These are phyloP conservation scores for Phalacrocorax brasilianus DNA, from an alignment of 2,113 vertebrate genomes.

Conservation along the genomic window DNA sequence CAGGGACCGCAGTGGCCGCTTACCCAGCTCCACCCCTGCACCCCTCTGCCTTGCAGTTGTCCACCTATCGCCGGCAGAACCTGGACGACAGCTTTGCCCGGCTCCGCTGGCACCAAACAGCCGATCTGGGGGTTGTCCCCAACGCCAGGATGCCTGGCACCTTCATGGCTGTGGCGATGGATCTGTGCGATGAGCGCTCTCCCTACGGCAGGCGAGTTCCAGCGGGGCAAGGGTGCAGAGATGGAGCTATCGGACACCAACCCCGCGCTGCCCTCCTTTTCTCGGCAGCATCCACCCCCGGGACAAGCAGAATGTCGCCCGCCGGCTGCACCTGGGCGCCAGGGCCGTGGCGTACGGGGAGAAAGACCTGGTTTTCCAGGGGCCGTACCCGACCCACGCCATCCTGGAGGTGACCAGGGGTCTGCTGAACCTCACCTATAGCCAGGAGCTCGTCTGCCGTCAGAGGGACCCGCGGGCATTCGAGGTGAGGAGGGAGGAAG, in stretches of 20 bases:
- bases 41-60: slow-evolving; percentile 72
- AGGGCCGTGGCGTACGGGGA: slow-evolving; percentile 84
- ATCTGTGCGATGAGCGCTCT: slow-evolving; percentile 82
- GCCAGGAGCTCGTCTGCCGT: slow-evolving; percentile 69
- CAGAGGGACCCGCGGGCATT: slow-evolving; percentile 53
- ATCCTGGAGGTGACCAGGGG: not conserved
- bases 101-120: slow-evolving; percentile 94
- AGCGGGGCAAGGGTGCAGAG: rapidly evolving
- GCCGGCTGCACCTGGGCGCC: slow-evolving; percentile 84
- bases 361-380: slow-evolving; percentile 75
- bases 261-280: not conserved
- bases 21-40: too few species aligned
- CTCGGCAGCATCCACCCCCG: slow-evolving; percentile 83
- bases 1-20: too few species aligned
- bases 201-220: slow-evolving; percentile 78
- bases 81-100: slow-evolving; percentile 55
- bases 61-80: slow-evolving; percentile 15
- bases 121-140: slow-evolving; percentile 81
- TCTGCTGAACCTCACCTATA: slow-evolving; percentile 76
- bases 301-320: slow-evolving; percentile 85
- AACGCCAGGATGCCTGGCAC: slow-evolving; percentile 83
- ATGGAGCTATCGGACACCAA: not conserved
- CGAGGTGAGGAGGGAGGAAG: slow-evolving; percentile 74
- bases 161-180: slow-evolving; percentile 92
- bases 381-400: slow-evolving; percentile 78